Conservation (phyloP, 1,140 invertebrate species). For the Lutraria rhynchaena region DNA sequence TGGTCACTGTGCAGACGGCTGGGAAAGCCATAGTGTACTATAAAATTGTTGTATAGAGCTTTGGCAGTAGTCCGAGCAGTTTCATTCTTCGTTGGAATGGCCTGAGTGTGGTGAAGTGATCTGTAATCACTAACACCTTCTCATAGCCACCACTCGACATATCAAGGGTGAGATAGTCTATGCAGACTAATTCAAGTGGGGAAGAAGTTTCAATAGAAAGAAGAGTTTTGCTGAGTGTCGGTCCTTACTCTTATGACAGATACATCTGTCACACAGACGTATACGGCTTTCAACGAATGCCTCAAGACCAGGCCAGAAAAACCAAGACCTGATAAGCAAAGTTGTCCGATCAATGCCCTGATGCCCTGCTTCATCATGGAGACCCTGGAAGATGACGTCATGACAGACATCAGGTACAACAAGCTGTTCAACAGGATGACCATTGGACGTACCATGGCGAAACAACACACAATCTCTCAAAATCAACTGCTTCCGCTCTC, state of each 20-base stretch:
- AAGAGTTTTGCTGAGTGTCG: not conserved
- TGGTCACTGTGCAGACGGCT: conserved; percentile 7
- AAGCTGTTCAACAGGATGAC: not conserved
- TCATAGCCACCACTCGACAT: not conserved
- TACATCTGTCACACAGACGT: not conserved
- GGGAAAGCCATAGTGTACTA: not conserved
- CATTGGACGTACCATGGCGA: not conserved
- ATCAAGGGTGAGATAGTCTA: not conserved
- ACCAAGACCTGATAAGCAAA: not conserved
- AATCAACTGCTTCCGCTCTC: not conserved
- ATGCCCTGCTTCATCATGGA: conserved; percentile 2
- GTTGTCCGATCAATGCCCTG: conserved; percentile 10
- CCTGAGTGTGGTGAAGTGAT: not conserved
- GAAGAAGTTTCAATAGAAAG: not conserved
- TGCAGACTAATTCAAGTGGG: not conserved
- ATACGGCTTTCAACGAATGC: not conserved
- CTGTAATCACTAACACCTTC: not conserved
- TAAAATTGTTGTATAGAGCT: conserved; percentile 11
- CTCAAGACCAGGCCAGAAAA: not conserved
- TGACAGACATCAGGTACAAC: not conserved
- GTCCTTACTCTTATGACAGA: not conserved
- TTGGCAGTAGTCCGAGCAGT: not conserved
- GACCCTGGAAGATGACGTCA: not conserved
- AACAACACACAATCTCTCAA: not conserved
- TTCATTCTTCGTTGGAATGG: not conserved